Base-by-base conservation (phyloP, 2,888 invertebrate genomes). In the Lepidochrysops patricia region DNA sequence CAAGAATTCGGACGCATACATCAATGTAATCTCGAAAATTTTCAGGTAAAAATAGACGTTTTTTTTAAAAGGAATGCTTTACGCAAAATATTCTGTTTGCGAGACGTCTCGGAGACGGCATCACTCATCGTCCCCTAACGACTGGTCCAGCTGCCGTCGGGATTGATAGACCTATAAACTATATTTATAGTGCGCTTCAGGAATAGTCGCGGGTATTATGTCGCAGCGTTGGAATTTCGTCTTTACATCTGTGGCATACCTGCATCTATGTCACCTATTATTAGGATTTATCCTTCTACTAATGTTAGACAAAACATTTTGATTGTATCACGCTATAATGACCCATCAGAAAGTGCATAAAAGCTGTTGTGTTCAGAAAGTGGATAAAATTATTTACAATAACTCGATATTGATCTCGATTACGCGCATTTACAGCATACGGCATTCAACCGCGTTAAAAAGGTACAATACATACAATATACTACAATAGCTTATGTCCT, bases 151-250 rank as follows among this genome's bases (percentile, higher is more conserved):
- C 88, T 88, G 88, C 77, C 77, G 72, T 67, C 69, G 72, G 71
- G 86, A 87, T 86, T 87, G 85, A 87, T 88, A 76, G 84, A 78
- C 75, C 83, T 79, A 84, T 87, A 83, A 87, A 85, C 77, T 83
- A 83, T 86, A 87, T 86, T 86, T 86, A 86, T 85, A 83, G 83
- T 72, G 71, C 72, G 75, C 76, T 76, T 77, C 76, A 74, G 72
- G 79, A 80, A 80, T 79, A 81, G 78, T 76, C 75, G 75, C 73
- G 70, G 19, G 19, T 23, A 19, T 9, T 19, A 19, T 43, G 43
- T 43, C 43, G 9, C 15, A 7, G 7, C 2, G 29, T 29, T 4
- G 43, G 43, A 43, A 43, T 43, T 43, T 43, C 43, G 6, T 43
- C 43, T 19, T 43, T 19, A 43, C 9, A 3, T 43, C 2, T 19